Conservation (phyloP, 2,113 vertebrate genomes). For the Ploceus nigricollis region DNA sequence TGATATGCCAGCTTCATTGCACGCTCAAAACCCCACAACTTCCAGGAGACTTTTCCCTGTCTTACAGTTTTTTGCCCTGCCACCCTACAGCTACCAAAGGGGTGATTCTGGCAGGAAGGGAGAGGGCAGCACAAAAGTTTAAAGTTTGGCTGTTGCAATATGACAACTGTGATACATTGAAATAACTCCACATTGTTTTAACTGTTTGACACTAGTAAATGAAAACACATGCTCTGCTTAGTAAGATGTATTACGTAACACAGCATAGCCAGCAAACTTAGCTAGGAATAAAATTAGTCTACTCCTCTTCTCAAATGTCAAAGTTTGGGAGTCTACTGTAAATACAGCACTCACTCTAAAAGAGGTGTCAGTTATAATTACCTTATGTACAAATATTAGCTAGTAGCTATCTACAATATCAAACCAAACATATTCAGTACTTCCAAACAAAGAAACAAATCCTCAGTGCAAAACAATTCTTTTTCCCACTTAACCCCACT, state of each 20-base stretch:
- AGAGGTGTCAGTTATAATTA: background rate
- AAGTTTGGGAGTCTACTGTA: background rate
- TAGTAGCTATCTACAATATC: background rate
- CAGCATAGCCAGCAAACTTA: background rate
- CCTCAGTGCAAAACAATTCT: background rate
- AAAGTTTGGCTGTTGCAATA: background rate
- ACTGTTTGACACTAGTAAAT: constrained; percentile 61
- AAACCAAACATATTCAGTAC: background rate
- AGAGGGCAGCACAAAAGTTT: background rate
- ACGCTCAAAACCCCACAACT: background rate
- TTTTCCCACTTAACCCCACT: background rate
- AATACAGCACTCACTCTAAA: background rate
- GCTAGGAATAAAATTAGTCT: background rate
- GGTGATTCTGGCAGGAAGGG: background rate
- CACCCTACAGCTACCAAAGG: background rate
- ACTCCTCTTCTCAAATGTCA: constrained; percentile 26
- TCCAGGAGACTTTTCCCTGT: background rate
- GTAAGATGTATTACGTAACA: constrained; percentile 54
- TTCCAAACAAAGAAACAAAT: background rate
- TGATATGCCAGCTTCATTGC: background rate
- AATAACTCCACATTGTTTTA: constrained; percentile 60
- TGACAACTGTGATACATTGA: background rate
- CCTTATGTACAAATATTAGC: background rate
- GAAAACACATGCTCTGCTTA: constrained; percentile 66
- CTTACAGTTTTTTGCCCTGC: background rate